phyloP scores from a whole-genome alignment of 2,113 vertebrate genomes.

The Rhombomys opimus region DNA sequence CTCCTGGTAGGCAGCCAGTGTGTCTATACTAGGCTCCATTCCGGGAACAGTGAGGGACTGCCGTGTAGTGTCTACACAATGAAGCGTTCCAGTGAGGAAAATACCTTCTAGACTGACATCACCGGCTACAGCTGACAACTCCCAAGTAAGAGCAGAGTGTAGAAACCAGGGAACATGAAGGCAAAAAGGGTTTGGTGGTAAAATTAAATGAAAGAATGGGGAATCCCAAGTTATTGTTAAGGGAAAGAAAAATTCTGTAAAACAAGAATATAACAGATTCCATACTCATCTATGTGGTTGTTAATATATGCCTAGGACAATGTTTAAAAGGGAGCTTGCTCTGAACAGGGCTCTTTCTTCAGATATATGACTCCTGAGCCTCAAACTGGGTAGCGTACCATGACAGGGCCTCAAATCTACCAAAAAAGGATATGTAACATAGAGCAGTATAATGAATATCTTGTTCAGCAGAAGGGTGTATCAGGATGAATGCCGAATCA shows the following conservation, averaged over 20 bases:
- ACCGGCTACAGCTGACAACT: not conserved
- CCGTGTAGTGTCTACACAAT: not conserved
- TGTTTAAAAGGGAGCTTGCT: rapidly evolving
- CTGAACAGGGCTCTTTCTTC: too few relatives aligned
- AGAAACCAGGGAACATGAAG: not conserved
- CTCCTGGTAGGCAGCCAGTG: not conserved
- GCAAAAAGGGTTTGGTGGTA: not conserved
- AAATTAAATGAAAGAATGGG: not conserved
- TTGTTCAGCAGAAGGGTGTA: not conserved
- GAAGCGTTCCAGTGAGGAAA: not conserved
- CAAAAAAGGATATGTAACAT: not conserved
- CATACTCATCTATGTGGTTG: too few relatives aligned
- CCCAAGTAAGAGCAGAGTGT: not conserved
- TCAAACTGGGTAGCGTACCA: too few relatives aligned
- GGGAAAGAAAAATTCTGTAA: not conserved
- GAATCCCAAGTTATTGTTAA: not conserved
- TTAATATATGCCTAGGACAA: not conserved
- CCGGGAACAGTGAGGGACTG: not conserved
- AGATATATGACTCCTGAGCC: rapidly evolving
- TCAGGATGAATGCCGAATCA: not conserved
- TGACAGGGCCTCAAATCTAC: rapidly evolving
- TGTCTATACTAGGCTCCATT: not conserved
- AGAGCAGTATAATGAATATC: not conserved
- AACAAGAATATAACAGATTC: not conserved
- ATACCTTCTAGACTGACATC: not conserved